Base-by-base conservation (phyloP, 1,140 invertebrate species). In the Nixonia krombeini region DNA sequence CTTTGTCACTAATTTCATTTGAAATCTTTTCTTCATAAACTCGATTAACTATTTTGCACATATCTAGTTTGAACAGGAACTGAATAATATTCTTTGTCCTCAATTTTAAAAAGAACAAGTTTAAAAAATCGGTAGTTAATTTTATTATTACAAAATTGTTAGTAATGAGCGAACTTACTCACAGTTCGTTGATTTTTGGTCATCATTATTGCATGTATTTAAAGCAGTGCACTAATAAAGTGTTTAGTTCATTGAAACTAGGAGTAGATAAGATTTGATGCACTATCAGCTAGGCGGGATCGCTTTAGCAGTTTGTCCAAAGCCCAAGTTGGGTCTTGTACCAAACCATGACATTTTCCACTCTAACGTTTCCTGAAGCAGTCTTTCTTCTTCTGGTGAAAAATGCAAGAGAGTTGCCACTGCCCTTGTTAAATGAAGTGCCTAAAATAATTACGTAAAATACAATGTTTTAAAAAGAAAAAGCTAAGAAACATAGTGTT, bases 271-370 rank as follows among this genome's bases (percentile, higher is more conserved):
- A 21, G 7, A 15, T 2, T 44, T 47, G 2, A 2, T 7, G 52
- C 16, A 56, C 64, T 84, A 86, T 87, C 85, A 86, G 78, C 85
- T 87, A 16, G 86, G 86, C 46, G 87, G 87, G 66, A 88, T 87
- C 17, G 88, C 85, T 76, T 88, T 89, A 26, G 87, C 85, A 31
- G 82, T 86, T 70, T 89, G 89, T 25, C 88, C 88, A 49, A 81
- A 80, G 3, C 88, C 87, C 23, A 90, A 77, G 58, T 88, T 85
- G 9, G 91, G 90, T 55, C 86, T 86, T 0, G 88, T 87, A 1
- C 92, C 91, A 75, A 94, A 95, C 93, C 93, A 94, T 3, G 93
- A 95, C 88, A 91, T 92, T 79, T 94, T 93, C 88, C 92, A 96
- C 59, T 95, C 93, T 18, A 96, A 79, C 0, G 94, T 95, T 72